Evolutionary conservation across 2,888 invertebrate genomes (phyloP).

Genomic region (Polyploca ridens): DNA sequence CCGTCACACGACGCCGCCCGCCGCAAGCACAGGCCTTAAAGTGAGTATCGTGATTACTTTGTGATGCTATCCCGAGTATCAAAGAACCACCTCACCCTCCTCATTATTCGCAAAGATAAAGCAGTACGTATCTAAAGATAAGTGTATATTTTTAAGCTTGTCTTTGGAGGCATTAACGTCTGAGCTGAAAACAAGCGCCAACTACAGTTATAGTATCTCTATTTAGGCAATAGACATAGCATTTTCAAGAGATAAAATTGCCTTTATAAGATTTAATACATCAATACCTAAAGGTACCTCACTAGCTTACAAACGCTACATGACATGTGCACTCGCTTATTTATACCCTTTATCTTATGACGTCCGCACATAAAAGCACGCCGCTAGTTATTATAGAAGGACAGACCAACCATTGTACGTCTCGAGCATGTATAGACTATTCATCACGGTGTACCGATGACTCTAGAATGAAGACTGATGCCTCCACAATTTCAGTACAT

Average conservation of each 20-base stretch:
- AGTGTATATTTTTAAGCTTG: no score
- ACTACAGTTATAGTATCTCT: no score
- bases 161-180: no score
- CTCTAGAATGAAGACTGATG: conserved; percentile 61
- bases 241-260: neutral
- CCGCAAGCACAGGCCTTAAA: no score
- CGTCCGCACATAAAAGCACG: conserved; percentile 60
- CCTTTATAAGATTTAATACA: neutral
- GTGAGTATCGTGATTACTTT: no score
- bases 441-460: conserved; percentile 62
- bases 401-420: conserved; percentile 64
- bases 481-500: conserved; percentile 54
- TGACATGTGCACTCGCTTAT: conserved; percentile 66
- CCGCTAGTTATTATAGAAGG: conserved; percentile 73
- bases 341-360: conserved; percentile 67
- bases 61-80: no score
- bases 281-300: conserved; percentile 3
- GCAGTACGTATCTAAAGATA: no score
- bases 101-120: no score
- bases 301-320: conserved; percentile 50
- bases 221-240: no score
- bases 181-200: no score
- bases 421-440: conserved; percentile 59
- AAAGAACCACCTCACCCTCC: no score
- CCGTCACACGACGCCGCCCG: no score